These are phyloP conservation scores for Conus betulinus DNA, from an alignment of 1,140 invertebrate species.

Conservation along the genomic window DNA sequence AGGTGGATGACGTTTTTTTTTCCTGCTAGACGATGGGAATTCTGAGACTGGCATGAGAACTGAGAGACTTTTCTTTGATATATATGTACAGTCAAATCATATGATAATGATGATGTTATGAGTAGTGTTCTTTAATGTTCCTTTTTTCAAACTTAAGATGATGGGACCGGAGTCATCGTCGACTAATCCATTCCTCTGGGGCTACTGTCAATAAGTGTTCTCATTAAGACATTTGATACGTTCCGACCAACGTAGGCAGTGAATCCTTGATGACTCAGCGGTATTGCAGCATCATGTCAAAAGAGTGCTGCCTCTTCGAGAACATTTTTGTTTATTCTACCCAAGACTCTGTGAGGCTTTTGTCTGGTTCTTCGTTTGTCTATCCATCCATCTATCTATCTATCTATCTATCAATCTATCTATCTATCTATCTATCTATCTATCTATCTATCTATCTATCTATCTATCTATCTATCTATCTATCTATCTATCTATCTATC, in stretches of 20 bases:
- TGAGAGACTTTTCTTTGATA: too few relatives aligned
- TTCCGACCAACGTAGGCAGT: too few relatives aligned
- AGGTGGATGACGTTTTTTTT: too few relatives aligned
- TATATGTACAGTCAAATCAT: too few relatives aligned
- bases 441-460: too few relatives aligned
- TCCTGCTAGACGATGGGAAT: too few relatives aligned
- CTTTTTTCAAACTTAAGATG: too few relatives aligned
- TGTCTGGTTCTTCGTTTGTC: background rate
- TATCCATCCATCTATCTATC: background rate
- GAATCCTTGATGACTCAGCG: background rate
- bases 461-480: background rate
- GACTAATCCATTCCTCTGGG: background rate
- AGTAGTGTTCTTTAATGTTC: too few relatives aligned
- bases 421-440: background rate
- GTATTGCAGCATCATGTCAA: background rate
- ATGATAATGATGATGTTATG: too few relatives aligned
- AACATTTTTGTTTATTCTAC: background rate
- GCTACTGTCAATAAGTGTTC: background rate
- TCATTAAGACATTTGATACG: too few relatives aligned
- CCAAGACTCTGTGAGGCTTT: background rate
- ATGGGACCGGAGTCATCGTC: too few relatives aligned
- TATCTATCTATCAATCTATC: slow-evolving; percentile 6
- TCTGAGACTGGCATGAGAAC: too few relatives aligned
- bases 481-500: background rate
- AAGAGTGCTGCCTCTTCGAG: background rate